These are phyloP conservation scores for Apis mellifera DNA, from an alignment of 1,140 invertebrate genomes.

Conservation along the genomic window Amel_HAv3.1 CM009939.2:2720501-2721000, in stretches of 20 bases:
- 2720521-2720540: not conserved
- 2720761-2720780: conserved; percentile 62
- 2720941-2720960: conserved; percentile 4
- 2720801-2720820: conserved; percentile 63
- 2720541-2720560: conserved; percentile 25
- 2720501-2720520: conserved; percentile 10
- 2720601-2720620: not conserved
- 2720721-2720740: conserved; percentile 33
- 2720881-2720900: conserved; percentile 80
- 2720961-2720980: conserved; percentile 2
- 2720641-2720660: conserved; percentile 39
- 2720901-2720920: conserved; percentile 59
- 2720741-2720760: conserved; percentile 50
- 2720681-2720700: conserved; percentile 48
- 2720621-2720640: not conserved
- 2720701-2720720: conserved; percentile 53
- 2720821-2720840: conserved; percentile 73
- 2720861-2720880: conserved; percentile 78
- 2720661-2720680: conserved; percentile 69
- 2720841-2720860: conserved; percentile 77
- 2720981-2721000: conserved; percentile 6
- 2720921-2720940: conserved; percentile 11
- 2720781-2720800: conserved; percentile 75
- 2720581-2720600: not conserved
- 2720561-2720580: conserved; percentile 9